Conservation (phyloP, 2,797 vertebrate genomes). For the Mormyrops attenuatus region DNA sequence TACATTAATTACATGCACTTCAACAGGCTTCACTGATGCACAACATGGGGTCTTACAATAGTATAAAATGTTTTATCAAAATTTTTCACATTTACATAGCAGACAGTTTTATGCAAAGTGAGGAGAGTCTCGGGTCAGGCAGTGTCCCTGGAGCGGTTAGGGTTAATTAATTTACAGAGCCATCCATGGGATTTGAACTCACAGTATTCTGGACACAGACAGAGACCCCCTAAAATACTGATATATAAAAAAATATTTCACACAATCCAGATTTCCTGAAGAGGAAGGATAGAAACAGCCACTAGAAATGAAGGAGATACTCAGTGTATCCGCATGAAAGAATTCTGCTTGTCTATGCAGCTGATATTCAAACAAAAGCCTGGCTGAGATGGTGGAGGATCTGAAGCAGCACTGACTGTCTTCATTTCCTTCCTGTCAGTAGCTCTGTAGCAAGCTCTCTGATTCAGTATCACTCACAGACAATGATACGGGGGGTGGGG, state of each 20-base stretch:
- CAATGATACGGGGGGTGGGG: not conserved
- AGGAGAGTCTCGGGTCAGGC: no score
- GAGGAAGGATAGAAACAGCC: not conserved
- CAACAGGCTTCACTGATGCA: not conserved
- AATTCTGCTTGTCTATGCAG: not conserved
- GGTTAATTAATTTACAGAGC: not conserved
- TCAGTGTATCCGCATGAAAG: not conserved
- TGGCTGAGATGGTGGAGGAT: not conserved
- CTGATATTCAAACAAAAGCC: not conserved
- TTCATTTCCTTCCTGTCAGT: not conserved
- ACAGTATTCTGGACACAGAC: not conserved
- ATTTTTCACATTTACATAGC: not conserved
- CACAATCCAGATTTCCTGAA: not conserved
- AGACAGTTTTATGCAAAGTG: not conserved
- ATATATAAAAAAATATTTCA: not conserved
- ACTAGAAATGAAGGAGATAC: not conserved
- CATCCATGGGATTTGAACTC: not conserved
- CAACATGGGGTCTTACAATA: not conserved
- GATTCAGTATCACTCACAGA: not conserved
- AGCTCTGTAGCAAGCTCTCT: not conserved
- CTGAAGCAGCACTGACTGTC: not conserved
- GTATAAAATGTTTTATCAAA: not conserved
- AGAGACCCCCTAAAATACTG: not conserved
- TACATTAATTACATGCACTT: not conserved
- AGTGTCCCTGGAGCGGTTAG: not conserved